A percentile compares a stretch with the other conserved stretches of the same genome.
phyloP scores from a whole-genome alignment of 2,888 invertebrate species.

The Campoplex nolae region DNA sequence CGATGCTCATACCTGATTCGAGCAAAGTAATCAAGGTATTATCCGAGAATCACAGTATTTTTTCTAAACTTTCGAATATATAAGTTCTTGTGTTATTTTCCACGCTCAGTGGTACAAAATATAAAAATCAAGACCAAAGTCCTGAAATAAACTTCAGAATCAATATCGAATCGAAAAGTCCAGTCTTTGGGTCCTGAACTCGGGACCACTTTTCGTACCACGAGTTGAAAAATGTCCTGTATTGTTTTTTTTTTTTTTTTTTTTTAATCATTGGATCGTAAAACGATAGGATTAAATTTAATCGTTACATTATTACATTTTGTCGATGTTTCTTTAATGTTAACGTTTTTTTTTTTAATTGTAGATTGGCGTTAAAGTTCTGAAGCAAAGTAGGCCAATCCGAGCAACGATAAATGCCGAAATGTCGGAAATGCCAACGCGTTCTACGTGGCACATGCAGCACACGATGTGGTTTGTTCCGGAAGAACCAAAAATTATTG shows the following conservation, averaged over 20 bases:
- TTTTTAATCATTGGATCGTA: background rate
- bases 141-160: no score
- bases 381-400: conserved; percentile 77
- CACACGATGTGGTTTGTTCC: conserved; percentile 82
- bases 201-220: no score
- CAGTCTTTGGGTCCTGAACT: no score
- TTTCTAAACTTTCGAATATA: no score
- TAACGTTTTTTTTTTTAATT: conserved; percentile 29
- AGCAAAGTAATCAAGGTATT: conserved; percentile 77
- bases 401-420: conserved; percentile 77
- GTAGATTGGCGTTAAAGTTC: conserved; percentile 79
- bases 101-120: background rate
- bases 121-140: no score
- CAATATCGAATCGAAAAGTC: no score
- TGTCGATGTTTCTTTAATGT: no score
- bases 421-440: conserved; percentile 80
- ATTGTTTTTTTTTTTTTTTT: background rate
- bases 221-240: background rate
- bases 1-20: conserved; percentile 78
- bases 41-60: background rate
- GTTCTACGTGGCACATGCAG: conserved; percentile 76
- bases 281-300: background rate
- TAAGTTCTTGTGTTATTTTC: background rate
- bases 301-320: no score
- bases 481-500: conserved; percentile 76